phyloP scores from a whole-genome alignment of 1,140 invertebrate species.

The Panulirus ornatus region DNA sequence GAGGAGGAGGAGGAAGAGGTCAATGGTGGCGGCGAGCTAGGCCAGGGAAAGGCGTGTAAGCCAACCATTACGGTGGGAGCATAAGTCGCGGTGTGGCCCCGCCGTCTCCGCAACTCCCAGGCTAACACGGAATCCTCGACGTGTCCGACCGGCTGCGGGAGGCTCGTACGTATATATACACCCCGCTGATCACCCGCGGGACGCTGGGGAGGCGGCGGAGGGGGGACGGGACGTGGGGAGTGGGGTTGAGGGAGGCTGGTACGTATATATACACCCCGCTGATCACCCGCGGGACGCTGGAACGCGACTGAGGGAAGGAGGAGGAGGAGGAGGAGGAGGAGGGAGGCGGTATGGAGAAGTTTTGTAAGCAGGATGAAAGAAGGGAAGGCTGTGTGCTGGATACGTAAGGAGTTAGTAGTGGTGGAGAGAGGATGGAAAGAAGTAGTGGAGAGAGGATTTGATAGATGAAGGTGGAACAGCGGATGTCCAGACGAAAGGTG shows the following conservation, averaged over 20 bases:
- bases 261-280: background rate
- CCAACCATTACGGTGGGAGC: constrained; percentile 22
- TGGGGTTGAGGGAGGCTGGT: background rate
- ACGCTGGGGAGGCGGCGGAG: background rate
- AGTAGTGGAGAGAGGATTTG: no score
- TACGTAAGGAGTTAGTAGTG: background rate
- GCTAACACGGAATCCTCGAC: constrained; percentile 25
- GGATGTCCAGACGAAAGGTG: background rate
- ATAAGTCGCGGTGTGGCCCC: constrained; percentile 4
- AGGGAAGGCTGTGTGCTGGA: background rate
- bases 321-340: background rate
- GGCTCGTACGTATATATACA: constrained; percentile 29
- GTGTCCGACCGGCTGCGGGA: constrained; percentile 22
- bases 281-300: no score
- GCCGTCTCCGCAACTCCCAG: constrained; percentile 16
- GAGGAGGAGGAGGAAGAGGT: constrained; percentile 13
- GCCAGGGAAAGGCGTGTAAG: constrained; percentile 16
- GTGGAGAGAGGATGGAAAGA: no score
- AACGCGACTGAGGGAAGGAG: background rate
- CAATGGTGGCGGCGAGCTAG: background rate
- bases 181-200: constrained; percentile 23
- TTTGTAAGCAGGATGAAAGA: background rate
- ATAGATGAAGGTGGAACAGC: background rate
- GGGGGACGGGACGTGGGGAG: background rate
- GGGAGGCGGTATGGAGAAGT: background rate